A percentile compares a stretch with the other conserved stretches of the same genome.
Evolutionary conservation across 2,797 vertebrate species (phyloP).

Genomic region (Myripristis murdjan): DNA sequence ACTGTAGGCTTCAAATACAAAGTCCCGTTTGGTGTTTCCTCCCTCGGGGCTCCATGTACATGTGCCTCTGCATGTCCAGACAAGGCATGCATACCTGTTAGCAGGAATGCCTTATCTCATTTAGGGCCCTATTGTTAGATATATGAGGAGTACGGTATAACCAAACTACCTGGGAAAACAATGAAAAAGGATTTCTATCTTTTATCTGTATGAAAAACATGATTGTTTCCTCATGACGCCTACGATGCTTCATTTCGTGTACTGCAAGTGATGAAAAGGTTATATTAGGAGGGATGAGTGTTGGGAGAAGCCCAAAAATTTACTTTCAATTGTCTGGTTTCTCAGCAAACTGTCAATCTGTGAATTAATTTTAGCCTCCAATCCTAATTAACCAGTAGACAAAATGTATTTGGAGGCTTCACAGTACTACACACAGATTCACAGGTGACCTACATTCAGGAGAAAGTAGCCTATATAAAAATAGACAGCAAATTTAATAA

Average conservation of each 20-base stretch:
- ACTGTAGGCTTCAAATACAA: conserved; percentile 2
- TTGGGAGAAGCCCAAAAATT: too few relatives aligned
- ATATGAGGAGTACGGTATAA: neutral
- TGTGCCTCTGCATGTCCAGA: conserved; percentile 36
- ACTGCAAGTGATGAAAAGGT: neutral
- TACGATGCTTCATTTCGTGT: neutral
- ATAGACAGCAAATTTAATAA: neutral
- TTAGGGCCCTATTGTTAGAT: neutral
- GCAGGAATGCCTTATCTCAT: neutral
- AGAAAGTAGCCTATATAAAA: neutral
- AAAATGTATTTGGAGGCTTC: neutral
- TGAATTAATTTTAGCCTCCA: neutral
- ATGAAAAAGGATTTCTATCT: neutral
- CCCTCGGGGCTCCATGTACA: conserved; percentile 17
- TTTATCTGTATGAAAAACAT: neutral
- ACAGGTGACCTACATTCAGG: neutral
- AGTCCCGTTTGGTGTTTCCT: conserved; percentile 23
- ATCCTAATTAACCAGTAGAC: neutral
- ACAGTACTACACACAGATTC: neutral
- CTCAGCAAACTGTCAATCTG: too few relatives aligned
- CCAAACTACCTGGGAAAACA: neutral
- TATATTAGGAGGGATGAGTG: too few relatives aligned
- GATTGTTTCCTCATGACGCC: neutral
- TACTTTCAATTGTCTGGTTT: too few relatives aligned
- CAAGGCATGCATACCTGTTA: conserved; percentile 36